Evolutionary conservation across 2,888 invertebrate genomes (phyloP), one percentile per base, ranked within the genome.

Genomic region (Dromius quadrimaculatus): DNA sequence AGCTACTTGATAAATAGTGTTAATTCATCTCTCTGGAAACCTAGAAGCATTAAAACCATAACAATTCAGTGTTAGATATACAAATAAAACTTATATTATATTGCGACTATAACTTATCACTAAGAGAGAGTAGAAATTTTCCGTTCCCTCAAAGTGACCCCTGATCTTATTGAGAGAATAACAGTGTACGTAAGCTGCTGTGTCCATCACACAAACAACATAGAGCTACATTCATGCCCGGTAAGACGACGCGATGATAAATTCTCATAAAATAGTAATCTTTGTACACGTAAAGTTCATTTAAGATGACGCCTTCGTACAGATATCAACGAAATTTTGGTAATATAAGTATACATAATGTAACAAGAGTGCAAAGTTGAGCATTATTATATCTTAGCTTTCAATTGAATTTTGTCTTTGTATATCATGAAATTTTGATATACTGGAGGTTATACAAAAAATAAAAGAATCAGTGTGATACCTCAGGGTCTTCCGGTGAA

Each of bases 71-170:
- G n/a, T n/a, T n/a, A n/a, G n/a, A 36, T 36, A 36, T 36, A 36
- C n/a, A 32, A 36, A 36, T 36, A 36, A 36, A 36, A 36, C 36
- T 36, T 11, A 36, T 36, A 36, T 36, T 36, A 36, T 36, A 36
- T 36, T 36, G n/a, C 36, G 3, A 36, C 36, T 11, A 20, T 45
- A 45, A 45, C 17, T 45, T 45, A 20, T 45, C 20, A 19, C 9
- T 45, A 11, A 45, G n/a, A n/a, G n/a, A n/a, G n/a, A n/a, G 9
- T 45, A 45, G 20, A 45, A 45, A 45, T 45, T 3, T 45, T 3
- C 41, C 15, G 20, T n/a, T 45, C 9, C 19, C 8, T 6, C 19
- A 45, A 45, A 45, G 20, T 17, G 9, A 19, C 19, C 43, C 45
- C n/a, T 45, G 20, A 45, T 45, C 45, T 45, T n/a, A 45, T 45